Evolutionary conservation across 2,888 invertebrate genomes (phyloP).

Genomic region (Amiota mariae): DNA sequence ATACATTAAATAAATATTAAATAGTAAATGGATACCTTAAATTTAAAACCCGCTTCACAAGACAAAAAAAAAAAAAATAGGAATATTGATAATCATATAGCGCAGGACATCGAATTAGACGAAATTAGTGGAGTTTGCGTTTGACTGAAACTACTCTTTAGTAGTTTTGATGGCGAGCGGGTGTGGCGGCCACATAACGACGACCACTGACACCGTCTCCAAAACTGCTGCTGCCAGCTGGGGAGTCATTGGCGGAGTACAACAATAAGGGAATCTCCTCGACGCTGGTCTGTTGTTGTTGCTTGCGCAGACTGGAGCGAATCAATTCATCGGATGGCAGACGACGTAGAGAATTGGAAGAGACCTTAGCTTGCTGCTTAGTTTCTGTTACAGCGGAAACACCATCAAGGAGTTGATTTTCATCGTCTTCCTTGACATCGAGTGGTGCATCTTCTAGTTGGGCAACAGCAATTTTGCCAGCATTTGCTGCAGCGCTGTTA

Average conservation of each 20-base stretch:
- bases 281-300: constrained; percentile 54
- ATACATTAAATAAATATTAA: constrained; percentile 31
- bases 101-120: background rate
- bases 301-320: constrained; percentile 51
- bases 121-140: no score
- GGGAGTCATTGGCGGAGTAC: constrained; percentile 63
- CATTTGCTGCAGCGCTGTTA: constrained; percentile 34
- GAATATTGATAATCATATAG: background rate
- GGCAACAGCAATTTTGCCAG: constrained; percentile 57
- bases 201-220: constrained; percentile 50
- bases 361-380: constrained; percentile 14
- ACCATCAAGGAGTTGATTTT: constrained; percentile 59
- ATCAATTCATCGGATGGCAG: constrained; percentile 54
- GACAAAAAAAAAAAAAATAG: background rate
- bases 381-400: constrained; percentile 32
- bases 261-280: constrained; percentile 66
- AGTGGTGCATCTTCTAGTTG: constrained; percentile 61
- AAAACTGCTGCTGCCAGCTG: constrained; percentile 15
- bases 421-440: constrained; percentile 61
- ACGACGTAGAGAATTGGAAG: constrained; percentile 48
- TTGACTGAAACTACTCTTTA: constrained; percentile 36
- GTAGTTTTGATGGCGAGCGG: constrained; percentile 53
- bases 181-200: constrained; percentile 60
- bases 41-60: constrained; percentile 1
- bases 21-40: constrained; percentile 10